A percentile compares a stretch with the other conserved stretches of the same genome.
Evolutionary conservation across 1,140 invertebrate species (phyloP).

Genomic region (Paracyclopina nana): DNA sequence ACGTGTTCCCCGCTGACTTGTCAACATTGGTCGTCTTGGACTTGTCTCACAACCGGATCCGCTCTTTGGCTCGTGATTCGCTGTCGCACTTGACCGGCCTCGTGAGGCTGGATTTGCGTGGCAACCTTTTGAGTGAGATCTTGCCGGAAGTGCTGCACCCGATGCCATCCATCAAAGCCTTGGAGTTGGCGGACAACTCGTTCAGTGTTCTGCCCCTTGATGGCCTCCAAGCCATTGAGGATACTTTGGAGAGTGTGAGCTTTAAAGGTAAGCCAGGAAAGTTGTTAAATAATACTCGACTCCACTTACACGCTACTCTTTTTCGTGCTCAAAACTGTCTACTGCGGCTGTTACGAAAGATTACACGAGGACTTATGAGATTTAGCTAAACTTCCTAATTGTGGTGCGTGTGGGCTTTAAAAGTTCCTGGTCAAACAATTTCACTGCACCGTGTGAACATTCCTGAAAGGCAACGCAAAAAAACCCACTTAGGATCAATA

Average conservation of each 20-base stretch:
- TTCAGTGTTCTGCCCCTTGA: constrained; percentile 5
- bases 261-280: constrained; percentile 15
- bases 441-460: no score
- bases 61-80: background rate
- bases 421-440: no score
- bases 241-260: constrained; percentile 1
- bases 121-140: background rate
- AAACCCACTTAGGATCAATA: no score
- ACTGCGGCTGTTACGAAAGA: no score
- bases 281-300: no score
- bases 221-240: background rate
- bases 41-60: constrained; percentile 9
- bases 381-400: no score
- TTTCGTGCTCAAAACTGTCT: no score
- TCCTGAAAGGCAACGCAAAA: no score
- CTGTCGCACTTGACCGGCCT: background rate
- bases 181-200: background rate
- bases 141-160: background rate
- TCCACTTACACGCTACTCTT: no score
- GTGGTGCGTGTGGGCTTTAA: no score
- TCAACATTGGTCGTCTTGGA: constrained; percentile 33
- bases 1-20: constrained; percentile 57
- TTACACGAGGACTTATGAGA: no score
- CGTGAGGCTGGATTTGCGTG: constrained; percentile 10
- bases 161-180: background rate